Evolutionary conservation across 2,797 vertebrate species (phyloP).

Genomic region (Dryobates pubescens): DNA sequence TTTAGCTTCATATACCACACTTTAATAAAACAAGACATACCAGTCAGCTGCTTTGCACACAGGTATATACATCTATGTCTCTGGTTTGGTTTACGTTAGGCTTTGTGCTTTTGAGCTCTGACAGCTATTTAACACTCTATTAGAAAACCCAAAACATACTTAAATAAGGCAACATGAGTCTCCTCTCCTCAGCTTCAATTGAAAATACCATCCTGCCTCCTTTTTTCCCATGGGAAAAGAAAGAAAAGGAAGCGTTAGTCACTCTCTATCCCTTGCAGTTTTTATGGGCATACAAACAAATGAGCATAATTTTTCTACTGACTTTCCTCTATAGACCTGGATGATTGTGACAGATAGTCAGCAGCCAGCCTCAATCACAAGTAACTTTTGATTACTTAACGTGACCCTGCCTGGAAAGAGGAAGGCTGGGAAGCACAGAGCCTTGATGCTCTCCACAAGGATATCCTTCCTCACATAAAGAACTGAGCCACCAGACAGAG

Average conservation of each 20-base stretch:
- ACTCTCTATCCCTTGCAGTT: not conserved
- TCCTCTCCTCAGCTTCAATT: not conserved
- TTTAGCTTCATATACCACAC: conserved; percentile 17
- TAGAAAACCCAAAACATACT: not conserved
- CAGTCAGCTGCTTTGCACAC: not conserved
- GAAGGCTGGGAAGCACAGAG: not conserved
- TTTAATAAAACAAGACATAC: conserved; percentile 42
- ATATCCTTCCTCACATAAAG: not conserved
- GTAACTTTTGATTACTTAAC: not conserved
- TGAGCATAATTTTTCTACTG: not conserved
- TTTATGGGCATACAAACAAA: not conserved
- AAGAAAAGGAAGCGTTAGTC: not conserved
- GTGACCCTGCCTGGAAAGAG: not conserved
- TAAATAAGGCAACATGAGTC: not conserved
- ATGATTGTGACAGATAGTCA: not conserved
- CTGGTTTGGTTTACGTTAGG: not conserved
- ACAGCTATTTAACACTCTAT: conserved; percentile 10
- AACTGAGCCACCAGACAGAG: not conserved
- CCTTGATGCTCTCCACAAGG: not conserved
- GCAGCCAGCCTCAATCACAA: not conserved
- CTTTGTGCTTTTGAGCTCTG: not conserved
- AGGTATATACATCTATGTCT: not conserved
- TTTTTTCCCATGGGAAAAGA: not conserved
- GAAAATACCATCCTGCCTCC: not conserved
- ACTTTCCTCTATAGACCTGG: not conserved